Evolutionary conservation across 2,113 vertebrate species (phyloP), one percentile per base, ranked within the genome.

Genomic region (Coregonus clupeaformis): DNA sequence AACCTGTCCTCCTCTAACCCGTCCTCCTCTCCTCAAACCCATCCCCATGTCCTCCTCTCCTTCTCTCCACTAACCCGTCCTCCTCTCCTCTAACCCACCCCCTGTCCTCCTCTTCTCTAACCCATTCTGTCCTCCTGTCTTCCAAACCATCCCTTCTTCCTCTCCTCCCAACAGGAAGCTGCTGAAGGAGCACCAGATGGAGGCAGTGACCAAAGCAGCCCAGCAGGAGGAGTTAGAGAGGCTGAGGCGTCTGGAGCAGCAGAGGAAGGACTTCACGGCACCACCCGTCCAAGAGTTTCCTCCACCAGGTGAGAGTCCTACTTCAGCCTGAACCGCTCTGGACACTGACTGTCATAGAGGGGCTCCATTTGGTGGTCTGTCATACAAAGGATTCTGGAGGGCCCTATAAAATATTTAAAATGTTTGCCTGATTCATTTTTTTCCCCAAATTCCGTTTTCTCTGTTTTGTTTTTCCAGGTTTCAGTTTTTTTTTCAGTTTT

Each of bases 221-320:
- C 98, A 99, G 78, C 97, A 97, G 87, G 97, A 99, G 87, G 98
- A 99, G 87, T 60, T 99, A 87, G 98, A 99, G 88, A 95, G 98
- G 81, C 93, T 94, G 71, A 97, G 97, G 76, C 95, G 97, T 59
- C 92, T 99, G 67, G 97, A 98, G 85, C 97, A 99, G 91, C 97
- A 97, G 90, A 91, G 98, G 75, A 98, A 98, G 83, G 97, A 97
- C 82, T 97, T 96, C 52, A 94, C 94, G n/a, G 91, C 92, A 45
- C 84, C 80, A 64, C 42, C 62, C 70, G 24, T 88, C 14, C 65
- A 86, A 29, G 87, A 91, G 7, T 75, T 87, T 68, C 87, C 88
- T 70, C 87, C 89, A 70, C 75, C 88, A 72, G 88, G 89, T 91
- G 68, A 84, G 36, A 42, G 14, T 60, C 16, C 47, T 59, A 14